Conservation (phyloP, 2,888 invertebrate species). For the Diarsia mendica region DNA sequence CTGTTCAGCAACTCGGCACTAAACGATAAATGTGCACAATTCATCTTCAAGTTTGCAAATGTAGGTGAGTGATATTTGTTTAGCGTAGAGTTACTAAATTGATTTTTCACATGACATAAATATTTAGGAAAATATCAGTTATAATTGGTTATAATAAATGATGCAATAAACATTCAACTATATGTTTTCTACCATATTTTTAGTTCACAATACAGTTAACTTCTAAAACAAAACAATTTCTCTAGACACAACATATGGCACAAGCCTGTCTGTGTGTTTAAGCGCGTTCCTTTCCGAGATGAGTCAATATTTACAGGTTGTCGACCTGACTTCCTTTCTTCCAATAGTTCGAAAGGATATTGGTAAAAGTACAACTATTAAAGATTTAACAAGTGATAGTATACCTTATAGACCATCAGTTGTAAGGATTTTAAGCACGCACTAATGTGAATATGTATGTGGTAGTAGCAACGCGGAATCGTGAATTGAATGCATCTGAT, state of each 20-base stretch:
- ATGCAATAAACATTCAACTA: background rate
- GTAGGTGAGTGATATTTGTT: constrained; percentile 31
- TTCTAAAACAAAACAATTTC: constrained; percentile 53
- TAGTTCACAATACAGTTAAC: constrained; percentile 8
- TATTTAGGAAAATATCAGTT: background rate
- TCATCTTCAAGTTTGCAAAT: constrained; percentile 31
- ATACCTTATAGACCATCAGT: constrained; percentile 25
- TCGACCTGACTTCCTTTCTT: constrained; percentile 80
- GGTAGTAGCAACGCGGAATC: constrained; percentile 68
- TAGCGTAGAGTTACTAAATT: constrained; percentile 14
- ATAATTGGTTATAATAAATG: constrained; percentile 1
- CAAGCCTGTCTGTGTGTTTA: constrained; percentile 76
- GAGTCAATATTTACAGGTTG: constrained; percentile 87
- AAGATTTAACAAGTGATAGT: constrained; percentile 35
- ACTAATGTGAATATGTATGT: constrained; percentile 59
- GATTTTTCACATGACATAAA: constrained; percentile 3
- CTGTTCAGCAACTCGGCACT: constrained; percentile 35
- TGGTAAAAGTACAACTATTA: constrained; percentile 63
- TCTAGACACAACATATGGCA: constrained; percentile 69
- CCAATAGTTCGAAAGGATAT: constrained; percentile 71
- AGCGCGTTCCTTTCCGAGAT: constrained; percentile 80
- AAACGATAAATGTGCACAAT: constrained; percentile 23
- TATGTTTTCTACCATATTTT: constrained; percentile 10
- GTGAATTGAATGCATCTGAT: constrained; percentile 74
- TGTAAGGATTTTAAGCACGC: constrained; percentile 50